A percentile compares a stretch with the other conserved stretches of the same genome.
phyloP scores from a whole-genome alignment of 2,888 invertebrate genomes.

The Didymodactylos carnosus region DNA sequence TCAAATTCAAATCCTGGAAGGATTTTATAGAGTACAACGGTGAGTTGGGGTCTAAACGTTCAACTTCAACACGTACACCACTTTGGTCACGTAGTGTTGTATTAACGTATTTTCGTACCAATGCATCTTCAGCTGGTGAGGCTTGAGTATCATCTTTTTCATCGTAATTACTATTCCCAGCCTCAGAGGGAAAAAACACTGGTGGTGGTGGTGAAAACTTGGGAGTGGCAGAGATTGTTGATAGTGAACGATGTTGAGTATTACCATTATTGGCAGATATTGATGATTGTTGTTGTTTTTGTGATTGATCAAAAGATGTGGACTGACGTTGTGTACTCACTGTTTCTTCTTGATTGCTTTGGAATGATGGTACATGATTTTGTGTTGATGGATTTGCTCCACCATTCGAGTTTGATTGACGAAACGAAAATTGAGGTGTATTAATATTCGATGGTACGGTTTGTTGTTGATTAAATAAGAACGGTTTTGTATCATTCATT shows the following conservation, averaged over 20 bases:
- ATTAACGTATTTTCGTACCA: background rate
- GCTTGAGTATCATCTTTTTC: background rate
- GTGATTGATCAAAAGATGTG: no score
- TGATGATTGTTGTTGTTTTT: background rate
- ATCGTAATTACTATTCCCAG: background rate
- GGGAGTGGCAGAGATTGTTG: background rate
- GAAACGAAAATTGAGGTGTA: no score
- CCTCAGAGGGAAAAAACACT: background rate
- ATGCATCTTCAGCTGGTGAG: background rate
- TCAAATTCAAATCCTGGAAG: constrained; percentile 40
- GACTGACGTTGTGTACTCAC: no score
- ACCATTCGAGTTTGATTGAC: no score
- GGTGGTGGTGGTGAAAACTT: background rate
- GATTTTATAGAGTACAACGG: constrained; percentile 66
- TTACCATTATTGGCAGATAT: background rate
- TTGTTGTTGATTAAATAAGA: background rate
- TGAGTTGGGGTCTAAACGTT: constrained; percentile 37
- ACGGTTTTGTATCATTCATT: no score
- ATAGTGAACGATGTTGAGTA: background rate
- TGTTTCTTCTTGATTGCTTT: no score
- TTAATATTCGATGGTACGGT: background rate
- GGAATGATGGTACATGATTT: no score
- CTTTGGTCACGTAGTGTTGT: background rate
- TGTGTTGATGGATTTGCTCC: background rate
- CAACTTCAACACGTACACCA: background rate